phyloP scores from a whole-genome alignment of 2,888 invertebrate genomes.

The Oasisia sp. region DNA sequence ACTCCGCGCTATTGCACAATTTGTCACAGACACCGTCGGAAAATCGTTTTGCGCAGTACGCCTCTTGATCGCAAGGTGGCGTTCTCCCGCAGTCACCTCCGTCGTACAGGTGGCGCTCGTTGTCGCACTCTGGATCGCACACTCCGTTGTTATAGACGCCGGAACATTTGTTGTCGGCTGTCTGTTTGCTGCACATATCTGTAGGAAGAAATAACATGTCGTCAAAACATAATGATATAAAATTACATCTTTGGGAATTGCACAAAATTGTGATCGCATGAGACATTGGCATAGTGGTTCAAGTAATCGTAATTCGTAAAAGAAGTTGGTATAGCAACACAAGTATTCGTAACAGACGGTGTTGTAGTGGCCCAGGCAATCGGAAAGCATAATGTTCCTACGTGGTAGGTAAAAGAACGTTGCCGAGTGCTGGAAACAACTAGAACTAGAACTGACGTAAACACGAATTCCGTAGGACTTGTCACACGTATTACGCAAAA shows the following conservation, averaged over 20 bases:
- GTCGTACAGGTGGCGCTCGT: conserved; percentile 35
- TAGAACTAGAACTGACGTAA: too few species aligned
- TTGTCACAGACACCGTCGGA: conserved; percentile 38
- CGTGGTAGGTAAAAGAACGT: too few species aligned
- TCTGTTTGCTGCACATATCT: conserved; percentile 13
- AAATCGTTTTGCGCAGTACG: conserved; percentile 29
- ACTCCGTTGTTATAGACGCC: conserved; percentile 33
- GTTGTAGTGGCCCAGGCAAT: too few species aligned
- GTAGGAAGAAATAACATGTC: background rate
- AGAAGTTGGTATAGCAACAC: too few species aligned
- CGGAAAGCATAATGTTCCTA: background rate
- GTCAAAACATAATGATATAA: background rate
- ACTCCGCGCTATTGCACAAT: conserved; percentile 34
- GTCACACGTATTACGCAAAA: too few species aligned
- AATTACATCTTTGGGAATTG: background rate
- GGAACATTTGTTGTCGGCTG: conserved; percentile 25
- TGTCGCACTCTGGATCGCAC: conserved; percentile 37
- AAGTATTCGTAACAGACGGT: too few species aligned
- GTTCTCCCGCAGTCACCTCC: conserved; percentile 36
- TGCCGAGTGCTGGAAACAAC: too few species aligned
- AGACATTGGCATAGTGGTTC: too few species aligned
- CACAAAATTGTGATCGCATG: conserved; percentile 23
- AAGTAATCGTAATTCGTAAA: too few species aligned
- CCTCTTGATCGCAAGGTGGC: conserved; percentile 22
- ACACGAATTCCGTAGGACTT: too few species aligned